These are phyloP conservation scores for Spodoptera frugiperda DNA, from an alignment of 1,140 invertebrate genomes.

Conservation along the genomic window DNA sequence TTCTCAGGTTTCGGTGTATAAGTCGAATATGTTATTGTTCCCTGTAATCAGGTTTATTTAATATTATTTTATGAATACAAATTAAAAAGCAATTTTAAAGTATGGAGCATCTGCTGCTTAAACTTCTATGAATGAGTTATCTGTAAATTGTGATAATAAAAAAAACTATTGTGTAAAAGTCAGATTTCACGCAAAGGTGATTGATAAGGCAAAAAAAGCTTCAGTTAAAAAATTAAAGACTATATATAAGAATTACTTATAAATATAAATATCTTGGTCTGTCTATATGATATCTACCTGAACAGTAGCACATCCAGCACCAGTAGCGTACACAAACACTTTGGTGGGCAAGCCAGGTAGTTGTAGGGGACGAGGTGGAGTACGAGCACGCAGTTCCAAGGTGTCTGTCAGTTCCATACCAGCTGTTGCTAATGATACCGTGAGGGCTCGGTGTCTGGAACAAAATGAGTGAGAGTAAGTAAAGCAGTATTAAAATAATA, in stretches of 20 bases:
- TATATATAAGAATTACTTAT: no score
- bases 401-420: slow-evolving; percentile 90
- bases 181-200: no score
- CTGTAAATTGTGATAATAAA: no score
- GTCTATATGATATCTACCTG: slow-evolving; percentile 85
- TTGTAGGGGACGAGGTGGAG: slow-evolving; percentile 85
- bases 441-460: slow-evolving; percentile 86
- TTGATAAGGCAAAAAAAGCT: no score
- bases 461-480: no score
- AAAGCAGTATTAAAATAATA: no score
- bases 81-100: no score
- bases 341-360: slow-evolving; percentile 88
- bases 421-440: slow-evolving; percentile 88
- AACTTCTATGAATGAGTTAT: no score
- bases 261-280: no score
- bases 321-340: slow-evolving; percentile 89
- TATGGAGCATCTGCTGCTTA: no score
- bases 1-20: slow-evolving; percentile 86
- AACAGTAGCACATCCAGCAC: slow-evolving; percentile 89
- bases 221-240: no score
- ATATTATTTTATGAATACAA: no score
- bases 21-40: slow-evolving; percentile 87
- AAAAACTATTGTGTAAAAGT: neutral
- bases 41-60: slow-evolving; percentile 68
- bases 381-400: slow-evolving; percentile 86